Percentiles rank a stretch among this genome's conserved stretches.
Conservation (phyloP, 53 echinoderm and acorn worm species). For the Apostichopus leukothele region DNA sequence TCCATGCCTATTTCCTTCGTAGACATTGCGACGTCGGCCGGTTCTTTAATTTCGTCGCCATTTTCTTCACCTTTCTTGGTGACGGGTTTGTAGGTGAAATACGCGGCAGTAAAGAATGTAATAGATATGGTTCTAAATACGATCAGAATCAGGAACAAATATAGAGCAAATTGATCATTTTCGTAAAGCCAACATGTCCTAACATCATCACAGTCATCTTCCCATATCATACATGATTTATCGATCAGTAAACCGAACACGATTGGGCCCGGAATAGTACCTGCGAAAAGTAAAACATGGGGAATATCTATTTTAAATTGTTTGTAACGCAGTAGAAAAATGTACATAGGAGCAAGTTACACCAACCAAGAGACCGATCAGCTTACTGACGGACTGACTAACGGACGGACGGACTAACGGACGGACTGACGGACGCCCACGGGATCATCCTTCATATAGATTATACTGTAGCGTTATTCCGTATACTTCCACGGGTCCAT, state of each 20-base stretch:
- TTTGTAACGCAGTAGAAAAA: too few relatives aligned
- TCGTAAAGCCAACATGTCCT: constrained; percentile 85
- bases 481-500: too few relatives aligned
- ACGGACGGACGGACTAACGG: too few relatives aligned
- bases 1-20: neutral
- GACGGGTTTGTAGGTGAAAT: constrained; percentile 62
- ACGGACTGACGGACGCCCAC: too few relatives aligned
- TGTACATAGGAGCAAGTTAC: neutral
- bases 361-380: too few relatives aligned
- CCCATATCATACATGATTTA: constrained; percentile 83
- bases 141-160: constrained; percentile 61
- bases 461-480: too few relatives aligned
- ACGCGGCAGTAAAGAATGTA: constrained; percentile 47
- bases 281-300: constrained; percentile 25
- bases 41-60: neutral
- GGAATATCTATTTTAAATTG: too few relatives aligned
- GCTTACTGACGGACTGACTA: too few relatives aligned
- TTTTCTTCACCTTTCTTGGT: neutral
- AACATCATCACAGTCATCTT: constrained; percentile 62
- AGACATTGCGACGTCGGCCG: neutral
- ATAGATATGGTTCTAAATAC: constrained; percentile 57
- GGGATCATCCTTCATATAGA: too few relatives aligned
- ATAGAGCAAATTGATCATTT: constrained; percentile 64
- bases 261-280: constrained; percentile 76
- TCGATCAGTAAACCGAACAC: constrained; percentile 84